These are phyloP conservation scores for Falco rusticolus DNA, from an alignment of 2,797 vertebrate genomes.

Conservation along the genomic window DNA sequence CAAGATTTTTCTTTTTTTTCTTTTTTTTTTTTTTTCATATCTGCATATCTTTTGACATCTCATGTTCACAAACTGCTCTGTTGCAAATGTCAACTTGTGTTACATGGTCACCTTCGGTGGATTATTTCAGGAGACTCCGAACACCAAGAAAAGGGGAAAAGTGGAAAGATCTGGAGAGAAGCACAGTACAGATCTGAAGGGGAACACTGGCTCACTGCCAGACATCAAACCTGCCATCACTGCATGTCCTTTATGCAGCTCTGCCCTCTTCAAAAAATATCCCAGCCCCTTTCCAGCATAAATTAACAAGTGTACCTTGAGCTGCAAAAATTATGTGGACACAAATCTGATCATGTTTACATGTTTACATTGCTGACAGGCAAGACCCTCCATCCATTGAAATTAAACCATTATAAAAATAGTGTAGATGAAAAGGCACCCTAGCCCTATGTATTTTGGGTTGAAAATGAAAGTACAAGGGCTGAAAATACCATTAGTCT, in stretches of 20 bases:
- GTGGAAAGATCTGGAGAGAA: background rate
- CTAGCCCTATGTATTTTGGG: background rate
- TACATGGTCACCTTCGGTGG: background rate
- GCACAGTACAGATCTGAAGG: background rate
- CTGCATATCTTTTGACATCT: background rate
- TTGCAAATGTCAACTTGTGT: background rate
- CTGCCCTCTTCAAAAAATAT: background rate
- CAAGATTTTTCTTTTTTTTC: too few relatives aligned
- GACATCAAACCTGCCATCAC: background rate
- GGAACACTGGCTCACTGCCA: background rate
- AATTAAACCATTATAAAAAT: background rate
- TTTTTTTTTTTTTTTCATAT: background rate
- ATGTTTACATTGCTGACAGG: background rate
- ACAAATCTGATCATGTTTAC: background rate
- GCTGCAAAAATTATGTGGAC: background rate
- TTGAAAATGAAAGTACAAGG: too few relatives aligned
- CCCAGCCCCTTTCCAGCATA: background rate
- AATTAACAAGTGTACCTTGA: background rate
- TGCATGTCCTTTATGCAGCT: background rate
- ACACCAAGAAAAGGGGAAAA: background rate
- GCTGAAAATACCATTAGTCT: background rate
- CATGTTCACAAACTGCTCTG: background rate
- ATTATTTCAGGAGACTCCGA: background rate
- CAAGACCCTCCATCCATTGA: background rate
- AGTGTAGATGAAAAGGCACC: background rate